Evolutionary conservation across 2,113 vertebrate genomes (phyloP).

Genomic region (Crotalus tigris): DNA sequence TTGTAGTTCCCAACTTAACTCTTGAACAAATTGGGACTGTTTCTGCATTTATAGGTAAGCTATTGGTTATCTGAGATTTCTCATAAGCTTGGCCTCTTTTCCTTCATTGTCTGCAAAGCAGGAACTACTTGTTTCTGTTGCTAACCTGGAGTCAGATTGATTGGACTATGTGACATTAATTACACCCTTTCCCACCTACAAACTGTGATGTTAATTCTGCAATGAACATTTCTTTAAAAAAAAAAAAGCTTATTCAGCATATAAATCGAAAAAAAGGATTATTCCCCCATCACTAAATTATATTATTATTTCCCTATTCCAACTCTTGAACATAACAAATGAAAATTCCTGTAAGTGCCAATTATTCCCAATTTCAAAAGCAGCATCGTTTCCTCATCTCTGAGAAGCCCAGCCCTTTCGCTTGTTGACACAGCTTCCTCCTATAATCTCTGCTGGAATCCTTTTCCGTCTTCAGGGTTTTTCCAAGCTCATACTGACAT

Average conservation of each 20-base stretch:
- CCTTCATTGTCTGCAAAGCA: constrained; percentile 45
- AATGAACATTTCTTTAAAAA: not conserved
- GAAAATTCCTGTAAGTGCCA: not conserved
- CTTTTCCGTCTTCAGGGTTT: constrained; percentile 23
- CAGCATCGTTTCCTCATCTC: not conserved
- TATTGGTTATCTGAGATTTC: constrained; percentile 14
- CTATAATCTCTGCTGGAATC: constrained; percentile 17
- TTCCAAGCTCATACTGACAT: not conserved
- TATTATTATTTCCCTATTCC: not conserved
- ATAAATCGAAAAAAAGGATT: not conserved
- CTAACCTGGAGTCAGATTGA: not conserved
- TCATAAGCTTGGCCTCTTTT: constrained; percentile 33
- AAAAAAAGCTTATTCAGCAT: not conserved
- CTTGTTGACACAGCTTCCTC: constrained; percentile 33
- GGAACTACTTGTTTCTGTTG: constrained; percentile 49
- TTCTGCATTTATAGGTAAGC: not conserved
- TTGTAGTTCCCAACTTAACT: not conserved
- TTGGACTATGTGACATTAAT: not conserved
- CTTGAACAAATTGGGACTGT: not conserved
- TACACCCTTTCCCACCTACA: not conserved
- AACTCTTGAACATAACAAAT: not conserved
- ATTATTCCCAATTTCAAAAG: constrained; percentile 21
- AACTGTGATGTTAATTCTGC: not conserved
- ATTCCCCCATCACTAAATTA: not conserved
- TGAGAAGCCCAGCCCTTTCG: constrained; percentile 22